A percentile compares a stretch with the other conserved stretches of the same genome.
Evolutionary conservation across 1,140 invertebrate genomes (phyloP).

Genomic region (Hyphantria cunea): DNA sequence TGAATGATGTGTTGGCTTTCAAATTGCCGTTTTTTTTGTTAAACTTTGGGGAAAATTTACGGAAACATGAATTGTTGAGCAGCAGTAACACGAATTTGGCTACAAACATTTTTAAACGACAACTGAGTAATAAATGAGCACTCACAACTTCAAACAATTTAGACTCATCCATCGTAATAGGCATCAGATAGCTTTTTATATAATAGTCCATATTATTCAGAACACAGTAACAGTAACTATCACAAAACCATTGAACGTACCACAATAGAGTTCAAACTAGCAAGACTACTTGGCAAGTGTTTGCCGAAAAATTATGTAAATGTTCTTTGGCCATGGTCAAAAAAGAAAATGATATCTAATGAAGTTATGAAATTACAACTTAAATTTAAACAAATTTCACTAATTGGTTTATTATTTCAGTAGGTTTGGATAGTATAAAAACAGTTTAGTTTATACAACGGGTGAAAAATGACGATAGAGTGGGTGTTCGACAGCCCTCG

Average conservation of each 20-base stretch:
- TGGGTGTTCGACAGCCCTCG: conserved; percentile 35
- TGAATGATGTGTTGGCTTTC: conserved; percentile 73
- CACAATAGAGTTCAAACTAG: conserved; percentile 12
- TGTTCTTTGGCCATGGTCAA: no score
- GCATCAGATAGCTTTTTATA: conserved; percentile 6
- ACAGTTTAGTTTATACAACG: conserved; percentile 31
- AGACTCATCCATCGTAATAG: conserved; percentile 13
- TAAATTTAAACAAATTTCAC: conserved; percentile 37
- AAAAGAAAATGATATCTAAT: conserved; percentile 15
- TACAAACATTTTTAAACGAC: conserved; percentile 20
- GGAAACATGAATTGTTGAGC: conserved; percentile 40
- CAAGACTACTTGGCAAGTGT: not conserved
- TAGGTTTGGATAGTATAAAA: conserved; percentile 40
- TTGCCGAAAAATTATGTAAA: not conserved
- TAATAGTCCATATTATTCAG: conserved; percentile 21
- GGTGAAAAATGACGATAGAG: conserved; percentile 40
- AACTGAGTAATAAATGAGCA: conserved; percentile 16
- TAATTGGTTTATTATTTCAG: conserved; percentile 45
- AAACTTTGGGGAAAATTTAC: conserved; percentile 60
- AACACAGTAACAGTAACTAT: conserved; percentile 12
- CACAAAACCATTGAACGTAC: conserved; percentile 9
- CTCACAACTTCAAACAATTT: conserved; percentile 16
- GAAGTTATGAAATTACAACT: conserved; percentile 44
- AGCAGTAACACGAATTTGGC: conserved; percentile 63
- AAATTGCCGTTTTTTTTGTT: conserved; percentile 56